Conservation (phyloP, 2,797 vertebrate genomes). For the Silurus aristotelis region DNA sequence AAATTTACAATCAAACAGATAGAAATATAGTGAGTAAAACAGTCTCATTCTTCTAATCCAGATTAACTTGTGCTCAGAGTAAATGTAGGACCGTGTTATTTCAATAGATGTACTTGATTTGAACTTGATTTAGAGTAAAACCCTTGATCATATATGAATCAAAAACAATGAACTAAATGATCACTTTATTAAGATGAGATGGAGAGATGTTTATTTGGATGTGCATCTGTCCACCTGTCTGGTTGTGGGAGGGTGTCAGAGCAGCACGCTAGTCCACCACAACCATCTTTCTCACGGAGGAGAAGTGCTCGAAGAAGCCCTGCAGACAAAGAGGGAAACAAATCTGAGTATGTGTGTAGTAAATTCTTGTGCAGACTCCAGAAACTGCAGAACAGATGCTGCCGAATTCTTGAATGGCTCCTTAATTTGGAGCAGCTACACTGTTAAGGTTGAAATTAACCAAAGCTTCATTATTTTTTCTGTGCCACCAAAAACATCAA, state of each 20-base stretch:
- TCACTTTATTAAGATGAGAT: neutral
- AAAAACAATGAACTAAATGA: neutral
- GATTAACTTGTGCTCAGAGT: neutral
- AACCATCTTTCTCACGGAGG: constrained; percentile 75
- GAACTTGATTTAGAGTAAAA: neutral
- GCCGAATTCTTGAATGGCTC: neutral
- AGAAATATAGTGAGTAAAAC: neutral
- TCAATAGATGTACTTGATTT: neutral
- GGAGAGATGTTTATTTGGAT: constrained; percentile 6
- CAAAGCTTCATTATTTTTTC: too few relatives aligned
- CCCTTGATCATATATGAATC: neutral
- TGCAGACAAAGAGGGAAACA: constrained; percentile 59
- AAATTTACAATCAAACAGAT: neutral
- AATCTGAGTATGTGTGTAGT: neutral
- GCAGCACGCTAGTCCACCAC: constrained; percentile 73
- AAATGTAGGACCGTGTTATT: neutral
- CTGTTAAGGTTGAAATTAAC: too few relatives aligned
- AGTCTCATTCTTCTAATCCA: neutral
- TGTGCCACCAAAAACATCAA: neutral
- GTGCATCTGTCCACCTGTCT: constrained; percentile 5
- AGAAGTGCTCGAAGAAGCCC: constrained; percentile 90
- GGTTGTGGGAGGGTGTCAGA: neutral
- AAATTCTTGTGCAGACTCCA: neutral
- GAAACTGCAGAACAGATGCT: neutral
- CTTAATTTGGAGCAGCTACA: neutral